These are phyloP conservation scores for Neolamprologus sp. DNA, from an alignment of 2,113 vertebrate species.

Conservation along the genomic window DNA sequence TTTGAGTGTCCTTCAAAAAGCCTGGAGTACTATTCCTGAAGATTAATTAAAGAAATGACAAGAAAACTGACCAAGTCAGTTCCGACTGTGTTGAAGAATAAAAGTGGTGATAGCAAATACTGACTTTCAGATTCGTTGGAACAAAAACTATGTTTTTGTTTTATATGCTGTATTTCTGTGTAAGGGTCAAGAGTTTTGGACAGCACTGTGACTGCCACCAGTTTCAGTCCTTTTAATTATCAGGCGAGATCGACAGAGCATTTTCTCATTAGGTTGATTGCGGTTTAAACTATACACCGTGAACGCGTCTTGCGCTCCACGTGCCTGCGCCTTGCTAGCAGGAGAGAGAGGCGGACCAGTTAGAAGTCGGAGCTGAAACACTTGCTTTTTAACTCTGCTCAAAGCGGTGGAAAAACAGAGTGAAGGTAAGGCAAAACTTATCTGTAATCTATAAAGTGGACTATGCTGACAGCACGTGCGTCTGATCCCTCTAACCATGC, in stretches of 20 bases:
- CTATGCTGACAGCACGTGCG: neutral
- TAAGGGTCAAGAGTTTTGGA: neutral
- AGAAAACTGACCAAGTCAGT: neutral
- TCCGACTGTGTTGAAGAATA: neutral
- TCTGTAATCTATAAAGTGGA: neutral
- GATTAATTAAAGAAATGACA: neutral
- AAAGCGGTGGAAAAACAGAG: neutral
- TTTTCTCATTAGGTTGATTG: neutral
- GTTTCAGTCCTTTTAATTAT: neutral
- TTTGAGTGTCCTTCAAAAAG: neutral
- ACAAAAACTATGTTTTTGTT: neutral
- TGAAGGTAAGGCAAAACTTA: neutral
- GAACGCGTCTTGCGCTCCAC: neutral
- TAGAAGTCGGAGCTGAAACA: neutral
- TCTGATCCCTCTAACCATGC: neutral
- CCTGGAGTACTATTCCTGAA: neutral
- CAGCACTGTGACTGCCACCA: neutral
- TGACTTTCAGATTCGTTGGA: neutral
- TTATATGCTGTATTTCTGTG: neutral
- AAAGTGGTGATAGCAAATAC: neutral
- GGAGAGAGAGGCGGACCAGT: neutral
- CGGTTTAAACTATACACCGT: neutral
- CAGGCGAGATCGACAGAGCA: neutral
- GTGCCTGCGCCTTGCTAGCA: neutral
- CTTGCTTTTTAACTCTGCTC: neutral